Evolutionary conservation across 2,888 invertebrate species (phyloP).

Genomic region (Leptinotarsa peninsularis): DNA sequence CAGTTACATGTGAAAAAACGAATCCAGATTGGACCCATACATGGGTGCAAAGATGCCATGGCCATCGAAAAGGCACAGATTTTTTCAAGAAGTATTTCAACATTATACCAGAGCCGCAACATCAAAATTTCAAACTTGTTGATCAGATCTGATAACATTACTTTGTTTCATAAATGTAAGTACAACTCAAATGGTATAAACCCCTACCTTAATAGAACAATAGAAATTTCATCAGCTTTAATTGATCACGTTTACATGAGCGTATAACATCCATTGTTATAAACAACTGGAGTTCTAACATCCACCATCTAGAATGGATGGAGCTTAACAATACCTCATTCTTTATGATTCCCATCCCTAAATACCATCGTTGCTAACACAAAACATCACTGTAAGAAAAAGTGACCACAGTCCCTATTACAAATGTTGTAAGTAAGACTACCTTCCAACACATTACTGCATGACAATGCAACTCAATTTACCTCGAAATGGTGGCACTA

Average conservation of each 20-base stretch:
- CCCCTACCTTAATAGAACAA: too few species aligned
- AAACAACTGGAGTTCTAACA: too few species aligned
- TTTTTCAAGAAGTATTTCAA: constrained; percentile 89
- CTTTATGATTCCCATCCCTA: too few species aligned
- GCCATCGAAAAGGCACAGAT: constrained; percentile 72
- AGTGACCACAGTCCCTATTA: not conserved
- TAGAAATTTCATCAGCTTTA: too few species aligned
- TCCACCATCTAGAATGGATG: too few species aligned
- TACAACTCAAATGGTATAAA: not conserved
- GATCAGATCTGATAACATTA: constrained; percentile 72
- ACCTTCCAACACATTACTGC: not conserved
- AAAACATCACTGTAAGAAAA: too few species aligned
- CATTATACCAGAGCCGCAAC: constrained; percentile 82
- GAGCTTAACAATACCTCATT: too few species aligned
- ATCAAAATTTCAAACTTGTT: constrained; percentile 81
- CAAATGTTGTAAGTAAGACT: not conserved
- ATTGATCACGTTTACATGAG: too few species aligned
- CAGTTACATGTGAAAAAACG: constrained; percentile 84
- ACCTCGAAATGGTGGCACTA: not conserved
- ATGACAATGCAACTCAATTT: not conserved
- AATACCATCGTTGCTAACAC: too few species aligned
- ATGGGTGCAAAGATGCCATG: constrained; percentile 78
- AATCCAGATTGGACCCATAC: constrained; percentile 83
- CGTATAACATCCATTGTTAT: too few species aligned
- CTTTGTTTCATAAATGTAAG: not conserved